phyloP scores from a whole-genome alignment of 1,140 invertebrate species.

The Chymomyza costata region DNA sequence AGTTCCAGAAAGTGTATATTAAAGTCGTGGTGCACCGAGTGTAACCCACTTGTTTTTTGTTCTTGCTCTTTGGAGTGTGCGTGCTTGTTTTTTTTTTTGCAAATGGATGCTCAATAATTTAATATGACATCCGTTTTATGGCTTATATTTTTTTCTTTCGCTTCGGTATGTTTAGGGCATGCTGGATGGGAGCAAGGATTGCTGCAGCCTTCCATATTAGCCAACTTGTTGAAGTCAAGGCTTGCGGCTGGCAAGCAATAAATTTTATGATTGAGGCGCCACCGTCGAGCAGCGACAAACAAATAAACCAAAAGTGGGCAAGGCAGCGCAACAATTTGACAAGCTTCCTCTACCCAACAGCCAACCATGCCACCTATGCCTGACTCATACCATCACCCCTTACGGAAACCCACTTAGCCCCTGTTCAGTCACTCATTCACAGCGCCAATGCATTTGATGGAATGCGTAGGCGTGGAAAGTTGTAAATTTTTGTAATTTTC shows the following conservation, averaged over 20 bases:
- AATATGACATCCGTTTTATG: conserved; percentile 58
- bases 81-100: conserved; percentile 37
- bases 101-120: conserved; percentile 63
- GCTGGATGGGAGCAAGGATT: too few species aligned
- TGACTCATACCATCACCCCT: too few species aligned
- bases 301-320: conserved; percentile 41
- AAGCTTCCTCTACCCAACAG: conserved; percentile 1
- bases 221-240: conserved; percentile 19
- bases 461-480: conserved; percentile 33
- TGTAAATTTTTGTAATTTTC: conserved; percentile 59
- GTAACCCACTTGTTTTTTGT: conserved; percentile 9
- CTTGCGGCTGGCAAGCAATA: conserved; percentile 43
- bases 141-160: conserved; percentile 24
- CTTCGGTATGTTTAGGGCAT: too few species aligned
- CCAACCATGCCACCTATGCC: too few species aligned
- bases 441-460: too few species aligned
- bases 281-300: conserved; percentile 51
- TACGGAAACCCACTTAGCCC: too few species aligned
- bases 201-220: conserved; percentile 3
- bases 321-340: conserved; percentile 3
- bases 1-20: too few species aligned
- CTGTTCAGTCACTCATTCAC: too few species aligned
- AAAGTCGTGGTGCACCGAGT: too few species aligned
- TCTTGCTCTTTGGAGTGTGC: conserved; percentile 5
- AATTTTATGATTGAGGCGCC: conserved; percentile 52